Conservation (phyloP, 2,888 invertebrate genomes). For the Alloscopus bannaensis region DNA sequence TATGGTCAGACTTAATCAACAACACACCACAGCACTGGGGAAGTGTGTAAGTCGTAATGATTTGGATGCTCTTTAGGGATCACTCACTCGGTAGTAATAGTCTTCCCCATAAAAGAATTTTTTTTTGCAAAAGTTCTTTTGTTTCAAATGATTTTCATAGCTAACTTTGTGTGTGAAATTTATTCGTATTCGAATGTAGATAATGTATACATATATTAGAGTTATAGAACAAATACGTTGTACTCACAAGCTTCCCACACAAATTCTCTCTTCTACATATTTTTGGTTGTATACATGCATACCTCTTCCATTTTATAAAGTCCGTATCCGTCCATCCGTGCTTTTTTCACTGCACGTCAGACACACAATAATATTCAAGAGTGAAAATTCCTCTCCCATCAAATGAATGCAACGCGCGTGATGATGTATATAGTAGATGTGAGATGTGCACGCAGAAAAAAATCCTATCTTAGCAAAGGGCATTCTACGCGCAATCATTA, state of each 20-base stretch:
- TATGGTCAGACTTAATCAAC: constrained; percentile 30
- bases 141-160: not conserved
- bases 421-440: not conserved
- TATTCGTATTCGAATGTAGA: too few species aligned
- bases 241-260: too few species aligned
- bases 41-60: constrained; percentile 30
- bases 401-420: not conserved
- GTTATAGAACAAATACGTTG: not conserved
- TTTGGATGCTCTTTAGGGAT: too few species aligned
- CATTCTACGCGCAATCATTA: constrained; percentile 37
- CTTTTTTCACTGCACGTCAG: not conserved
- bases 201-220: not conserved
- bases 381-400: not conserved
- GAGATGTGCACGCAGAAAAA: constrained; percentile 8
- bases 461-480: constrained; percentile 22
- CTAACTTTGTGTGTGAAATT: too few species aligned
- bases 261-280: not conserved
- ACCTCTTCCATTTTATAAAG: not conserved
- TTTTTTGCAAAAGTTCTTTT: constrained; percentile 8
- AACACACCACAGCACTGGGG: not conserved
- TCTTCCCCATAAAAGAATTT: constrained; percentile 15
- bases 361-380: not conserved
- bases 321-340: constrained; percentile 23
- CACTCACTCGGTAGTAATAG: too few species aligned
- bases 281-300: constrained; percentile 5